phyloP scores from a whole-genome alignment of 2,797 vertebrate species.

The Macropodus opercularis region DNA sequence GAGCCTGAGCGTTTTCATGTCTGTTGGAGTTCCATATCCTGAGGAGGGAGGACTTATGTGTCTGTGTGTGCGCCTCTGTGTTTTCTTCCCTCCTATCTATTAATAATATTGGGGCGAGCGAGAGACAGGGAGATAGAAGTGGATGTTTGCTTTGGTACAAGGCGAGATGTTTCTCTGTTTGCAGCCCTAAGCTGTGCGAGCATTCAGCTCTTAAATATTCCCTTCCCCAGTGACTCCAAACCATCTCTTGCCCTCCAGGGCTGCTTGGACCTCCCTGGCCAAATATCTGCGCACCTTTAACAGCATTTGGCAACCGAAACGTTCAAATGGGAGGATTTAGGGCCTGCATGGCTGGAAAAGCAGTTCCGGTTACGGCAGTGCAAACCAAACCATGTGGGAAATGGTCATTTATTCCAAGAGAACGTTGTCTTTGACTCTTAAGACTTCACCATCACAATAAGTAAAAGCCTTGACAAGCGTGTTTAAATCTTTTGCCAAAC shows the following conservation, averaged over 20 bases:
- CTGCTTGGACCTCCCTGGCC: constrained; percentile 73
- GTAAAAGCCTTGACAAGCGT: neutral
- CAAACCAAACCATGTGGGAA: constrained; percentile 26
- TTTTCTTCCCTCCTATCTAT: constrained; percentile 72
- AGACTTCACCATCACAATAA: neutral
- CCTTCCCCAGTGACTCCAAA: constrained; percentile 69
- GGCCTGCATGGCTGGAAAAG: constrained; percentile 28
- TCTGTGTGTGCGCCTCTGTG: constrained; percentile 57
- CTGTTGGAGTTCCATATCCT: constrained; percentile 82
- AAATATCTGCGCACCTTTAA: constrained; percentile 71
- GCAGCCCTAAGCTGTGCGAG: constrained; percentile 76
- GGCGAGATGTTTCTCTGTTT: constrained; percentile 70
- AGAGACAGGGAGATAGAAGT: constrained; percentile 56
- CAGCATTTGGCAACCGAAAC: constrained; percentile 52
- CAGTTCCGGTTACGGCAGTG: constrained; percentile 12
- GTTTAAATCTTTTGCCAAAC: constrained; percentile 11
- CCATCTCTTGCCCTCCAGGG: constrained; percentile 69
- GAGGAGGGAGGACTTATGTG: constrained; percentile 78
- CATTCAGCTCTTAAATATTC: constrained; percentile 77
- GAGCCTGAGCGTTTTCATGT: constrained; percentile 76
- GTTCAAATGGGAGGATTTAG: constrained; percentile 42
- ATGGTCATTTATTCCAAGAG: constrained; percentile 47
- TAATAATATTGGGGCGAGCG: constrained; percentile 75
- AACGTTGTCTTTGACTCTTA: neutral
- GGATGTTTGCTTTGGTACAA: constrained; percentile 74